Evolutionary conservation across 2,797 vertebrate species (phyloP), one percentile per base, ranked within the genome.

Genomic region (Chlorospingus semifuscus): DNA sequence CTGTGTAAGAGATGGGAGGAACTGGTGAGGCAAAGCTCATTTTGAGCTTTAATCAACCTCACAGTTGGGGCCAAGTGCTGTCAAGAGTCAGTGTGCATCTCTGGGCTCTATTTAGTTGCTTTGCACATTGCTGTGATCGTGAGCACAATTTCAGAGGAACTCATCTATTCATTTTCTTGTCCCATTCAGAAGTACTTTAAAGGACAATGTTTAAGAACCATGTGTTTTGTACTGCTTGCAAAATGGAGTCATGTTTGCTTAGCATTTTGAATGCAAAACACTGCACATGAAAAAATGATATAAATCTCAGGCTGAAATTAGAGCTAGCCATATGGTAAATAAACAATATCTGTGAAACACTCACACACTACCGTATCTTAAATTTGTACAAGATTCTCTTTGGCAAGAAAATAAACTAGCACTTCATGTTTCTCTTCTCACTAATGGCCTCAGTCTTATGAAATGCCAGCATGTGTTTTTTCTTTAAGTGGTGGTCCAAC

Each of bases 341-440:
- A 94, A 96, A 91, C 87, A 89, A 7, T 76, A 27, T 91, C 24
- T 76, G 30, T 76, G 55, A 92, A 95, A 83, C 68, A 81, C 57
- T 95, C 46, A 55, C 49, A 72, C 7, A 39, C 74, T 75, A 57
- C 39, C 76, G 44, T 93, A 85, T 90, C 83, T 92, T 71, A 69
- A 55, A 87, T 57, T 91, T 85, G 65, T 77, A 59, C 39, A 76
- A 61, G 79, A 85, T 78, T 80, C 69, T 91, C 6, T 85, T 81
- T 95, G 94, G 79, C 89, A 95, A 75, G 84, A 85, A 92, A 87
- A 47, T 47, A 78, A 94, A 75, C 46, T 75, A 95, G 30, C 95
- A 91, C 90, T 89, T 96, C 79, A 95, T 96, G 77, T 93, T 95
- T 96, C 66, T 94, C 53, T 68, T 93, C n/a, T 87, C 84, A 65